Evolutionary conservation across 2,888 invertebrate genomes (phyloP).

Genomic region (Melolontha melolontha): DNA sequence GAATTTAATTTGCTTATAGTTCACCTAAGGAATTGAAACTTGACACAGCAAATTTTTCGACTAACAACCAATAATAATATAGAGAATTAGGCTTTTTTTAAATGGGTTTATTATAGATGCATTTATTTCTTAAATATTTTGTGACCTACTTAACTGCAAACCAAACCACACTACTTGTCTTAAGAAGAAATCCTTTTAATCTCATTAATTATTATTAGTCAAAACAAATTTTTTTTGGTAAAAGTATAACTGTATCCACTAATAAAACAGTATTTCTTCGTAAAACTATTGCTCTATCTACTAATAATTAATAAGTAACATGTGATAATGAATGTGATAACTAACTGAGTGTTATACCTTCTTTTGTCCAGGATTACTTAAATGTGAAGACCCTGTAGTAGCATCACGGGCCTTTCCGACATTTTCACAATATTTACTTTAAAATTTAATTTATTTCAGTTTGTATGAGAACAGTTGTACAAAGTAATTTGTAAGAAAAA

Average conservation of each 20-base stretch:
- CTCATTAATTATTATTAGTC: too few species aligned
- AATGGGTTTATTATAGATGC: too few species aligned
- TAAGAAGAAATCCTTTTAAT: too few species aligned
- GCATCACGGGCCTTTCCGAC: constrained; percentile 29
- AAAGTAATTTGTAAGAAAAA: constrained; percentile 27
- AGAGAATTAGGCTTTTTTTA: too few species aligned
- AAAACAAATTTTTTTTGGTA: background rate
- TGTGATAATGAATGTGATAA: constrained; percentile 39
- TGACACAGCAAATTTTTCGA: too few species aligned
- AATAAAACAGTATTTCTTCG: background rate
- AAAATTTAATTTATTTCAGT: constrained; percentile 37
- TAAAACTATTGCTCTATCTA: constrained; percentile 1
- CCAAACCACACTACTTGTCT: too few species aligned
- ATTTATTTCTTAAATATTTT: too few species aligned
- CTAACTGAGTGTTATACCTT: constrained; percentile 30
- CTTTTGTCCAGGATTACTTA: constrained; percentile 40
- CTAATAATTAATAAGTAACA: constrained; percentile 12
- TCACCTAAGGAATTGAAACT: too few species aligned
- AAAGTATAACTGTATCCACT: background rate
- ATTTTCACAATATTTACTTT: constrained; percentile 19
- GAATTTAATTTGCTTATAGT: too few species aligned
- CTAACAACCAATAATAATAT: too few species aligned
- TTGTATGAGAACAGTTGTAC: constrained; percentile 38
- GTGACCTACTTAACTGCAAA: too few species aligned
- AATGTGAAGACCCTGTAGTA: constrained; percentile 32